A percentile compares a stretch with the other conserved stretches of the same genome.
Evolutionary conservation across 2,797 vertebrate genomes (phyloP).

Genomic region (Falco concolor): DNA sequence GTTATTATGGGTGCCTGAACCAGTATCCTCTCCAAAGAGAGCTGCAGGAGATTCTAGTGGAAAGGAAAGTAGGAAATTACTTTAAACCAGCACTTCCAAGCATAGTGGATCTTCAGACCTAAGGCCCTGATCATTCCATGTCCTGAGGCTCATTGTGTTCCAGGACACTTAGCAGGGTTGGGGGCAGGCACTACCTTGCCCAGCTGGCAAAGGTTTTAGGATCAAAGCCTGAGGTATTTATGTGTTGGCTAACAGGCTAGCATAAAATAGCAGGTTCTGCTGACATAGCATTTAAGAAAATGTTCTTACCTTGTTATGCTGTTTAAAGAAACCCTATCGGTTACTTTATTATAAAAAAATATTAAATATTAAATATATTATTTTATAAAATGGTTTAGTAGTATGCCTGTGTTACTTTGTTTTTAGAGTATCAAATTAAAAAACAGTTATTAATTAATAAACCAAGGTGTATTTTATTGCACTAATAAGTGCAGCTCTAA

Average conservation of each 20-base stretch:
- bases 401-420: neutral
- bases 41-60: neutral
- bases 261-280: neutral
- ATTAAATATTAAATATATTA: neutral
- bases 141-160: neutral
- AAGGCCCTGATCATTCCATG: neutral
- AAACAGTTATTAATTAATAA: constrained; percentile 1
- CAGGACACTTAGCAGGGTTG: neutral
- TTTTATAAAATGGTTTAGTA: neutral
- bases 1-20: neutral
- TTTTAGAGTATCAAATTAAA: neutral
- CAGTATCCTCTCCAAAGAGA: neutral
- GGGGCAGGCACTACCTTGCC: neutral
- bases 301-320: neutral
- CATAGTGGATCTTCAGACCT: neutral
- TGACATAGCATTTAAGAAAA: neutral
- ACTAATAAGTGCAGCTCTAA: neutral
- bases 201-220: neutral
- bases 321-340: neutral
- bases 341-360: neutral
- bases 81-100: neutral
- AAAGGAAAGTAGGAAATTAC: neutral
- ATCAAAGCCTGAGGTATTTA: neutral
- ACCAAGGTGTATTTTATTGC: neutral
- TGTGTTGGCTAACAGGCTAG: neutral